These are phyloP conservation scores for Chaetogeoica ovagalla DNA, from an alignment of 2,888 invertebrate species.

Conservation along the genomic window DNA sequence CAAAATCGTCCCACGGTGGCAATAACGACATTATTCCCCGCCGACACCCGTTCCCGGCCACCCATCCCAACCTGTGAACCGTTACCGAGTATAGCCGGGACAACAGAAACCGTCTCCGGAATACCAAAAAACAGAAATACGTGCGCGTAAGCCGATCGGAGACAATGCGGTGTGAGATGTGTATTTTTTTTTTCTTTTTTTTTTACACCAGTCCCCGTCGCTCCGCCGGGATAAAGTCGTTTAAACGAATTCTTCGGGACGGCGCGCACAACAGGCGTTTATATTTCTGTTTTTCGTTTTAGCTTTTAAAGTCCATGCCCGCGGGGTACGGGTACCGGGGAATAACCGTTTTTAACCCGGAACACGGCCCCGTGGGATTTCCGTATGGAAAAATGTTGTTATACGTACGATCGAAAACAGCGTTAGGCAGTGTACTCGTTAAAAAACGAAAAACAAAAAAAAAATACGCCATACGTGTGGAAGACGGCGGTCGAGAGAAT, in stretches of 20 bases:
- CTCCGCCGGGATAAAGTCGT: constrained; percentile 33
- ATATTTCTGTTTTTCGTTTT: neutral
- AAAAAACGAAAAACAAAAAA: neutral
- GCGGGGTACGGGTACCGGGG: neutral
- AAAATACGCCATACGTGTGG: neutral
- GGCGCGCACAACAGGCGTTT: constrained; percentile 15
- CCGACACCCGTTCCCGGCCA: constrained; percentile 5
- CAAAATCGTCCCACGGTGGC: constrained; percentile 44
- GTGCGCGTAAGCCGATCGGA: constrained; percentile 35
- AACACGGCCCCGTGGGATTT: constrained; percentile 24
- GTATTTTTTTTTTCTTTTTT: constrained; percentile 7
- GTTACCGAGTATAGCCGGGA: neutral
- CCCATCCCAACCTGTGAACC: neutral
- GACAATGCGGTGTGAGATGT: constrained; percentile 39
- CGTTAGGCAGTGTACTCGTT: neutral
- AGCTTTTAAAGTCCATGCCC: constrained; percentile 24
- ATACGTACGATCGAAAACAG: constrained; percentile 1
- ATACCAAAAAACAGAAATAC: constrained; percentile 2
- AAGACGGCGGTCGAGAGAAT: neutral
- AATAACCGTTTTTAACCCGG: constrained; percentile 35
- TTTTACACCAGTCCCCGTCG: neutral
- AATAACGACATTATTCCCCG: constrained; percentile 50
- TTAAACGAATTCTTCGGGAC: constrained; percentile 52
- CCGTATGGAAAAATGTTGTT: constrained; percentile 13
- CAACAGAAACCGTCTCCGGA: constrained; percentile 17